Percentiles rank a stretch among this genome's conserved stretches.
These are phyloP conservation scores for Cydia strobilella DNA, from an alignment of 1,140 invertebrate species.

Conservation along the genomic window DNA sequence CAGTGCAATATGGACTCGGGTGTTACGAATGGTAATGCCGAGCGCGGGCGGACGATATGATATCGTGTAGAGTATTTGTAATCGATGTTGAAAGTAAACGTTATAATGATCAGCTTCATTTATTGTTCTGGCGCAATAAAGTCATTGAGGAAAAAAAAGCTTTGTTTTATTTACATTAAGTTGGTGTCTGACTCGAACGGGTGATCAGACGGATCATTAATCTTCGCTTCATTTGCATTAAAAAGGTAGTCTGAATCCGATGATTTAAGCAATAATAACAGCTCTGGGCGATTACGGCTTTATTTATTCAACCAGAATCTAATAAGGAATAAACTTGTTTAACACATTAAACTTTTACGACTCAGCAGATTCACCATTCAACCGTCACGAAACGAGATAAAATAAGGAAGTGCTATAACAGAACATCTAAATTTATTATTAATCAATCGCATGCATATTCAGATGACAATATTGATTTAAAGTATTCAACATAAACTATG, in stretches of 20 bases:
- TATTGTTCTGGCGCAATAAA: slow-evolving; percentile 79
- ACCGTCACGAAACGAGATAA: background rate
- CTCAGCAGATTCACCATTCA: background rate
- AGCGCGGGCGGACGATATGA: slow-evolving; percentile 57
- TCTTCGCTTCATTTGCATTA: slow-evolving; percentile 23
- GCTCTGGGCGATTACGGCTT: slow-evolving; percentile 15
- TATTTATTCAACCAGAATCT: slow-evolving; percentile 23
- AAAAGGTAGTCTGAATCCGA: slow-evolving; percentile 29
- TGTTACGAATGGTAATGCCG: slow-evolving; percentile 63
- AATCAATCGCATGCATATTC: slow-evolving; percentile 25
- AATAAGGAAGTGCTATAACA: slow-evolving; percentile 17
- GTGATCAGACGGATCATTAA: slow-evolving; percentile 9
- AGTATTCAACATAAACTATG: slow-evolving; percentile 43
- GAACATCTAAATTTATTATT: slow-evolving; percentile 20
- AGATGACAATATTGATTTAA: slow-evolving; percentile 26
- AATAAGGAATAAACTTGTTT: slow-evolving; percentile 16
- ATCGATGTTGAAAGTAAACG: slow-evolving; percentile 80
- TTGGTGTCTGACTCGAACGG: slow-evolving; percentile 42
- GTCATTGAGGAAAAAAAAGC: slow-evolving; percentile 71
- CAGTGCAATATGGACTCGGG: slow-evolving; percentile 73
- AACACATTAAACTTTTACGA: slow-evolving; percentile 24
- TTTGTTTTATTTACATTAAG: slow-evolving; percentile 71
- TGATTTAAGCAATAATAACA: slow-evolving; percentile 29
- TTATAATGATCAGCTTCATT: slow-evolving; percentile 79
- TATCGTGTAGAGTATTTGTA: slow-evolving; percentile 76